These are phyloP conservation scores for Temnothorax ravouxi DNA, from an alignment of 2,888 invertebrate species.

Conservation along the genomic window DNA sequence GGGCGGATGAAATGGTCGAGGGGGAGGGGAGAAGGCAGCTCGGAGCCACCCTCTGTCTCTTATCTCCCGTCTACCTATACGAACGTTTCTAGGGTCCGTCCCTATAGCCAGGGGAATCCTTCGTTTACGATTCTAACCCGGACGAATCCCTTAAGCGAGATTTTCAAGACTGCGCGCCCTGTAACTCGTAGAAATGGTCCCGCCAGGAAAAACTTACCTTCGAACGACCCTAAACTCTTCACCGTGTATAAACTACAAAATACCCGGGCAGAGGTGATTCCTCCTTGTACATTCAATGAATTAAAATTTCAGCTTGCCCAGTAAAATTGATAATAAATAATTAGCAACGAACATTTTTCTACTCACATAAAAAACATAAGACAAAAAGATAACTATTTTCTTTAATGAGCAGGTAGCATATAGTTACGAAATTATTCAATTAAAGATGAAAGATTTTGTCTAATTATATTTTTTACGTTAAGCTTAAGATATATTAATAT, in stretches of 20 bases:
- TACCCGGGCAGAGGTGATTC: slow-evolving; percentile 23
- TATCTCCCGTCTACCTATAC: slow-evolving; percentile 79
- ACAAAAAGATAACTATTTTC: neutral
- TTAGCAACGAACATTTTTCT: neutral
- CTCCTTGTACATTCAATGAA: slow-evolving; percentile 36
- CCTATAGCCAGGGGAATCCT: slow-evolving; percentile 76
- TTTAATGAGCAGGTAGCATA: neutral
- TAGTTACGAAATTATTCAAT: neutral
- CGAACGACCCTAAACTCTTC: slow-evolving; percentile 63
- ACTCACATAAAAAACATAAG: neutral
- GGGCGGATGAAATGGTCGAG: neutral
- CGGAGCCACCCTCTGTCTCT: slow-evolving; percentile 67
- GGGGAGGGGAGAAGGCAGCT: slow-evolving; percentile 24
- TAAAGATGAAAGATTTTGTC: neutral
- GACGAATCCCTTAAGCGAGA: slow-evolving; percentile 77
- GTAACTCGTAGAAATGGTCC: slow-evolving; percentile 77
- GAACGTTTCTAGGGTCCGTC: slow-evolving; percentile 77
- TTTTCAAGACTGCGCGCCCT: slow-evolving; percentile 78
- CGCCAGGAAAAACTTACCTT: slow-evolving; percentile 72
- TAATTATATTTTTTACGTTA: neutral
- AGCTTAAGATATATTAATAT: neutral
- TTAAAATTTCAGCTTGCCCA: slow-evolving; percentile 13
- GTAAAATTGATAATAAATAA: slow-evolving; percentile 21
- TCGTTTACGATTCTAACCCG: slow-evolving; percentile 76
- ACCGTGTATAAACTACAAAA: slow-evolving; percentile 63